Evolutionary conservation across 1,140 invertebrate genomes (phyloP), one percentile per base, ranked within the genome.

Genomic region (Akabosia matsudoensis): DNA sequence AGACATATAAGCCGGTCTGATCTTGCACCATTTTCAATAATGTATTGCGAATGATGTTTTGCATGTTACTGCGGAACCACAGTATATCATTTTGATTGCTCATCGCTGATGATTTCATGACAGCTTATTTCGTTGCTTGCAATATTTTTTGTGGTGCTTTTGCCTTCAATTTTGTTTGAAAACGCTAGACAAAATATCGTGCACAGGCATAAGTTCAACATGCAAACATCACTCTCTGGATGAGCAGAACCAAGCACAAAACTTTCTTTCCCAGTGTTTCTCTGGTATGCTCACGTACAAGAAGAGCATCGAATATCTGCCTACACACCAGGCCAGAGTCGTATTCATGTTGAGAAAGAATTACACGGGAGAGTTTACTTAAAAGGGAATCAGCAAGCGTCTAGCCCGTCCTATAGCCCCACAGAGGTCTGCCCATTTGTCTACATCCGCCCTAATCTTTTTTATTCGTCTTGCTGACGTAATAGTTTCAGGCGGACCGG

Each of bases 401-500:
- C 26, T 67, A 67, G 61, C 61, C 61, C 61, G 61, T 67, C 61
- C 61, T 67, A 67, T 67, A 67, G 61, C 71, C 52, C 71, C 77
- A 45, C 54, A 51, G 71, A 52, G 73, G 70, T 61, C 78, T 70
- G 71, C 78, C 78, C 74, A 64, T 79, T 61, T 74, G 78, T 79
- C 78, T 79, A 79, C 78, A 79, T 70, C 78, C 75, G 61, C 75
- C 75, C 78, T 76, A 76, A 76, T 79, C 78, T 76, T 79, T 76
- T 79, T 75, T 73, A 73, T 73, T 74, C 78, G 54, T 70, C n/a
- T 26, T 22, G 10, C 18, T 71, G 74, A 78, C 77, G 78, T 76
- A n/a, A 51, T 22, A 64, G 34, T 45, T 56, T 56, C 67, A 70
- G 71, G 74, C 54, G 70, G 71, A 72, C 33, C 61, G 71, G 37